A percentile compares a stretch with the other conserved stretches of the same genome.
These are phyloP conservation scores for Sciurus vulgaris DNA, from an alignment of 2,797 vertebrate species.

Conservation along the genomic window DNA sequence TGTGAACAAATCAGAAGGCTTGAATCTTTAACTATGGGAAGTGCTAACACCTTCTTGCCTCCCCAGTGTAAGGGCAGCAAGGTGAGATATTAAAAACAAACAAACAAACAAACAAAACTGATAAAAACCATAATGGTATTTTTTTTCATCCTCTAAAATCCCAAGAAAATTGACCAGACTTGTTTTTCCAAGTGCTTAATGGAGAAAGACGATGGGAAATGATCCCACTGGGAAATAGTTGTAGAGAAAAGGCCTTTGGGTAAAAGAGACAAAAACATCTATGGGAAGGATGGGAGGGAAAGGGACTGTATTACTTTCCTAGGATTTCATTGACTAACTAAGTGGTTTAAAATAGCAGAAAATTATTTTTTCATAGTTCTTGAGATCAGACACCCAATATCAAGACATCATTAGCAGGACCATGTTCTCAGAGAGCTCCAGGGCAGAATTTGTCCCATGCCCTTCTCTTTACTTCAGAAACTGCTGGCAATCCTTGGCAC, in stretches of 20 bases:
- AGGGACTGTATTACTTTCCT: background rate
- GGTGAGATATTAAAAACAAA: background rate
- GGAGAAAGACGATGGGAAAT: background rate
- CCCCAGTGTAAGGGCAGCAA: background rate
- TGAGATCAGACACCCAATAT: background rate
- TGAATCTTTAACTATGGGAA: background rate
- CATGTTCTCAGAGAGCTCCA: background rate
- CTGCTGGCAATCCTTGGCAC: background rate
- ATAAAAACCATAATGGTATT: background rate
- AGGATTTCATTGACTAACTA: background rate
- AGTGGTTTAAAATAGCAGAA: background rate
- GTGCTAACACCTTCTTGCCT: background rate
- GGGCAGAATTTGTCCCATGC: background rate
- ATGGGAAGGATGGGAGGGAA: background rate
- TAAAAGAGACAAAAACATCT: background rate
- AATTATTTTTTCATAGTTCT: background rate
- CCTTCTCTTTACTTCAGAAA: background rate
- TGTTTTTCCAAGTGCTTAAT: background rate
- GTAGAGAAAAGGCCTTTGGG: background rate
- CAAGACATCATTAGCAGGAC: background rate
- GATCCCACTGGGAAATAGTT: background rate
- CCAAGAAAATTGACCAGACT: background rate
- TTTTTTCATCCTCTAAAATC: background rate
- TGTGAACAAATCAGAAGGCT: background rate
- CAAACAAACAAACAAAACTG: background rate